Percentiles rank a stretch among this genome's conserved stretches.
phyloP scores from a whole-genome alignment of 2,888 invertebrate species.

The Hyposoter didymator region DNA sequence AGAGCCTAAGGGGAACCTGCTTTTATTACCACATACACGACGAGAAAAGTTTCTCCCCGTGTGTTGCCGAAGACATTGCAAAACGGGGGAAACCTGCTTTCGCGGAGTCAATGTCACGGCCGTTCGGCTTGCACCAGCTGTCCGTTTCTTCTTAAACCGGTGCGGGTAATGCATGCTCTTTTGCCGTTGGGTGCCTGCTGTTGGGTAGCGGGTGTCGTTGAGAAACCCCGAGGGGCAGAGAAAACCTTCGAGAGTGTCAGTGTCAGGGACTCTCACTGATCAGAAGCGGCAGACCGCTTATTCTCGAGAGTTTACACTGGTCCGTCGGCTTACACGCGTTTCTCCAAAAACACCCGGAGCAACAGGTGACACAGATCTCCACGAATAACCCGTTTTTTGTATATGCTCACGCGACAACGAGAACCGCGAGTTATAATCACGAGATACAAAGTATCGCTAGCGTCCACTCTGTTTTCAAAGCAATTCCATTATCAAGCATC shows the following conservation, averaged over 20 bases:
- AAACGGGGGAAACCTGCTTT: conserved; percentile 51
- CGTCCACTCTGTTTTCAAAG: conserved; percentile 74
- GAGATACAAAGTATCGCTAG: background rate
- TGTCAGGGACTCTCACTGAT: conserved; percentile 78
- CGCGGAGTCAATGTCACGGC: conserved; percentile 79
- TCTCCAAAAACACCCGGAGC: conserved; percentile 57
- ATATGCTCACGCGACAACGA: conserved; percentile 33
- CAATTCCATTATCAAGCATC: conserved; percentile 74
- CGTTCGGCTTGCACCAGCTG: conserved; percentile 45
- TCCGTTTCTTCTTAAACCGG: conserved; percentile 46
- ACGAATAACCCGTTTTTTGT: conserved; percentile 56
- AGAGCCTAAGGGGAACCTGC: conserved; percentile 32
- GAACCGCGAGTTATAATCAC: background rate
- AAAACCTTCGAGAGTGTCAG: conserved; percentile 81
- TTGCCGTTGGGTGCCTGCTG: background rate
- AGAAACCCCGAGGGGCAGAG: conserved; percentile 61
- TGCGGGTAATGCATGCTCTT: conserved; percentile 16
- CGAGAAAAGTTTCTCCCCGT: conserved; percentile 52
- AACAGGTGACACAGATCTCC: conserved; percentile 45
- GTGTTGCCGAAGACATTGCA: conserved; percentile 13
- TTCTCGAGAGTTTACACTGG: conserved; percentile 31
- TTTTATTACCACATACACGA: conserved; percentile 79
- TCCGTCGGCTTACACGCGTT: conserved; percentile 10
- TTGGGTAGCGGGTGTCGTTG: conserved; percentile 28
- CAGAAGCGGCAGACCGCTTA: conserved; percentile 49